Evolutionary conservation across 2,113 vertebrate genomes (phyloP), one percentile per base, ranked within the genome.

Genomic region (Symphodus melops): DNA sequence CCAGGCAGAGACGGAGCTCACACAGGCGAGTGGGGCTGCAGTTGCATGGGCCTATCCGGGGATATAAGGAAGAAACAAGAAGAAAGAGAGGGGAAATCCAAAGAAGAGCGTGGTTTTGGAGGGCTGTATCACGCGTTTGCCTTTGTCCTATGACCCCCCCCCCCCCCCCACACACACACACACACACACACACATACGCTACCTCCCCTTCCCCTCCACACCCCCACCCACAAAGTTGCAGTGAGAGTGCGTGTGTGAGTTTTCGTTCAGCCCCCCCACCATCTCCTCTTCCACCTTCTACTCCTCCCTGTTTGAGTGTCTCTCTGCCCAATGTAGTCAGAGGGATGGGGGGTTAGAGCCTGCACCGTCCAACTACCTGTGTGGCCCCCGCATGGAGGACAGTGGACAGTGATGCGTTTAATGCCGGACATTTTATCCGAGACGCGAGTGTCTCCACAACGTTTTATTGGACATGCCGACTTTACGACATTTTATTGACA

Each of bases 331-430:
- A 56, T 83, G 84, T 77, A 79, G 86, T 86, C 86, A 78, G 87
- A 91, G 91, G 88, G 92, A 95, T 95, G 95, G 94, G 92, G 92
- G 89, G 85, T 91, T 82, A 88, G 87, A 75, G 91, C 76, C 86
- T 92, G 92, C 91, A 86, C 82, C 79, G 87, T 89, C 83, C 85
- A 64, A 89, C 96, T 97, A 98, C 96, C 97, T 98, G 97, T 98
- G 97, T 97, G 96, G 96, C 95, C 96, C 86, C 94, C 67, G 91
- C 85, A 86, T 77, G 90, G 86, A 88, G 91, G 90, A 94, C 88
- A 90, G 85, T 72, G 89, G 75, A 79, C 85, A 79, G 79, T 79
- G 91, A 93, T 93, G 89, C 90, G 89, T 87, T 81, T 92, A 91
- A 91, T 76, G 87, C 88, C 83, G 79, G 82, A 76, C 51, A 67